A percentile compares a stretch with the other conserved stretches of the same genome.
These are phyloP conservation scores for Axinella damicornis DNA, from an alignment of 37 sponge, comb jelly and placozoan genomes.

Conservation along the genomic window DNA sequence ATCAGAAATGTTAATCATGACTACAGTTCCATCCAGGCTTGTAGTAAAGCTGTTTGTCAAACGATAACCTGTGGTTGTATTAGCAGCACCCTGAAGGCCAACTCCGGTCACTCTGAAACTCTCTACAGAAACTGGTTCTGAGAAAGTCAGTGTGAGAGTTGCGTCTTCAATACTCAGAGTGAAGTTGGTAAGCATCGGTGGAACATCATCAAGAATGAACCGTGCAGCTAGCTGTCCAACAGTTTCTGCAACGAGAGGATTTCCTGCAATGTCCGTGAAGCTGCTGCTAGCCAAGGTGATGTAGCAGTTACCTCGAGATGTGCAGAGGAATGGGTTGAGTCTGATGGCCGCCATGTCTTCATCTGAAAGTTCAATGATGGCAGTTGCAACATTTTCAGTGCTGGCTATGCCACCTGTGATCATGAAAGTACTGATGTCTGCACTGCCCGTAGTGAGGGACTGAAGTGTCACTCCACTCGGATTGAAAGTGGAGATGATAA, in stretches of 20 bases:
- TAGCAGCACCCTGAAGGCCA: constrained; percentile 32
- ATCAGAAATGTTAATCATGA: constrained; percentile 60
- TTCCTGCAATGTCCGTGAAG: constrained; percentile 80
- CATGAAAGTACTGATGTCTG: constrained; percentile 22
- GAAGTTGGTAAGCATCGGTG: constrained; percentile 77
- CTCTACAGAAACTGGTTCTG: constrained; percentile 77
- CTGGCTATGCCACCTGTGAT: constrained; percentile 53
- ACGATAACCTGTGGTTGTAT: constrained; percentile 24
- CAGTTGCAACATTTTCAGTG: constrained; percentile 24
- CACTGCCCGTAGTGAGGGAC: constrained; percentile 57
- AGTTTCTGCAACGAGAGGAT: constrained; percentile 31
- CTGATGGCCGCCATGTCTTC: constrained; percentile 69
- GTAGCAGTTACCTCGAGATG: constrained; percentile 82
- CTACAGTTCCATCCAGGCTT: constrained; percentile 39
- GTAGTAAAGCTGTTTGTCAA: constrained; percentile 70
- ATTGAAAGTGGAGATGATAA: constrained; percentile 60
- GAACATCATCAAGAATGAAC: constrained; percentile 64
- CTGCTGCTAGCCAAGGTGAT: constrained; percentile 41
- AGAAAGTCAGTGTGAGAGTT: constrained; percentile 70
- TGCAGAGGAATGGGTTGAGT: constrained; percentile 79
- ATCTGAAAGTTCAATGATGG: constrained; percentile 60
- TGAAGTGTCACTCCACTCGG: constrained; percentile 71
- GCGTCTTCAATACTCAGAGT: constrained; percentile 67
- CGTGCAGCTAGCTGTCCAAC: constrained; percentile 53
- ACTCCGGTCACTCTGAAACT: constrained; percentile 60